Conservation (phyloP, 2,888 invertebrate species). For the Stenoptilia bipunctidactyla region DNA sequence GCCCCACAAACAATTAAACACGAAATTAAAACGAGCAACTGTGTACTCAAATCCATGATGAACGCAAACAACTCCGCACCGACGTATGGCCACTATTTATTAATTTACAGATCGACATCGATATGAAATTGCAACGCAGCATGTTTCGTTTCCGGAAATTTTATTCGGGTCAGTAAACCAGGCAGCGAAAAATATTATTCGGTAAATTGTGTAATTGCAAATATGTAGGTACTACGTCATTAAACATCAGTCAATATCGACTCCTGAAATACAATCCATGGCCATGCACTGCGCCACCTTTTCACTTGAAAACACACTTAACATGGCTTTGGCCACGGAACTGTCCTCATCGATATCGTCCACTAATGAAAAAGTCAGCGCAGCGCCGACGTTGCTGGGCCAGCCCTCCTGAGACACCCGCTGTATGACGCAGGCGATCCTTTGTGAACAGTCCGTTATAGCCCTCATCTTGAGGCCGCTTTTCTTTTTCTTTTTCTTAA, state of each 20-base stretch:
- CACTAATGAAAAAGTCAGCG: conserved; percentile 49
- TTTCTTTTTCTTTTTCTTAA: conserved; percentile 49
- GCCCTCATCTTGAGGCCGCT: conserved; percentile 43
- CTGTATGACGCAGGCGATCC: conserved; percentile 52
- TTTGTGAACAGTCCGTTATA: conserved; percentile 49
- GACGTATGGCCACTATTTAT: conserved; percentile 19
- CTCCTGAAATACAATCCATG: conserved; percentile 55
- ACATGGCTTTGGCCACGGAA: conserved; percentile 45
- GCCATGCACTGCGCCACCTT: conserved; percentile 62
- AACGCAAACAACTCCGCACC: conserved; percentile 20
- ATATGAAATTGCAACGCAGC: conserved; percentile 27
- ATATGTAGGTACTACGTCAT: not conserved
- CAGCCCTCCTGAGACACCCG: conserved; percentile 36
- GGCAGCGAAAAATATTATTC: no score
- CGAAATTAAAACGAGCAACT: conserved; percentile 20
- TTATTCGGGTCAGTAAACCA: not conserved
- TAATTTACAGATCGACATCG: conserved; percentile 22
- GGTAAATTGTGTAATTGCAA: not conserved
- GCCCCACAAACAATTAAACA: not conserved
- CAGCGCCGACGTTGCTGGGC: conserved; percentile 48
- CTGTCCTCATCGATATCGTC: conserved; percentile 52
- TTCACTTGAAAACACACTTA: conserved; percentile 51
- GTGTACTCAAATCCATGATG: conserved; percentile 27
- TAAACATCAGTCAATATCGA: conserved; percentile 49
- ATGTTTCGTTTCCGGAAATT: conserved; percentile 15